Percentiles rank a stretch among this genome's conserved stretches.
phyloP scores from a whole-genome alignment of 2,797 vertebrate genomes.

The Pseudomugil tenellus region DNA sequence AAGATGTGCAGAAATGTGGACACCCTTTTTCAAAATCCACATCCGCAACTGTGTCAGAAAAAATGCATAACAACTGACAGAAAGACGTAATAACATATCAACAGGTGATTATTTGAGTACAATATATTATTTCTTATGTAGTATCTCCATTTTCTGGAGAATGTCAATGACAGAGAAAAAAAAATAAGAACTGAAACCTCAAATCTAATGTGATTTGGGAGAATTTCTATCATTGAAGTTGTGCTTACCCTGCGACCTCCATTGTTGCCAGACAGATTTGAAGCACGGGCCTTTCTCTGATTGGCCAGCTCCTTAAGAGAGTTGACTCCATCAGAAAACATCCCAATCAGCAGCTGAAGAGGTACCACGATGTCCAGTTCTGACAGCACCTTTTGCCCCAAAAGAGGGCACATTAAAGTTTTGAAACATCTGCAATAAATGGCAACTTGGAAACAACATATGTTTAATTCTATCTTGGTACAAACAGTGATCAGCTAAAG shows the following conservation, averaged over 20 bases:
- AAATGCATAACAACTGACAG: background rate
- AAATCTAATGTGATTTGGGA: background rate
- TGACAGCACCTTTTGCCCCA: conserved; percentile 88
- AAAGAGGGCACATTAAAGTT: conserved; percentile 20
- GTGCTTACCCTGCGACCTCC: conserved; percentile 90
- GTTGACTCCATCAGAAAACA: conserved; percentile 99
- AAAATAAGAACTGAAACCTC: background rate
- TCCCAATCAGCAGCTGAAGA: conserved; percentile 94
- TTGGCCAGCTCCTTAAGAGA: conserved; percentile 97
- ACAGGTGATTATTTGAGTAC: conserved; percentile 7
- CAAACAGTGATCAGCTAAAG: background rate
- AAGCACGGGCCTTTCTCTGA: conserved; percentile 90
- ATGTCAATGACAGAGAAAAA: background rate
- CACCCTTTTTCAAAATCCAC: conserved; percentile 7
- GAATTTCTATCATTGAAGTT: background rate
- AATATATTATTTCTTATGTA: background rate
- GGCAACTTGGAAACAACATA: no score
- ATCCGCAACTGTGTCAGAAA: background rate
- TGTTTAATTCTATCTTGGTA: background rate
- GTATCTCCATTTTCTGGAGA: no score
- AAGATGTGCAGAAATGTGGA: conserved; percentile 21
- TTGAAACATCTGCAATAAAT: background rate
- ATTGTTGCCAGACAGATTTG: conserved; percentile 87
- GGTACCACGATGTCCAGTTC: conserved; percentile 98
- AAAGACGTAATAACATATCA: background rate